These are phyloP conservation scores for Engystomops pustulosus DNA, from an alignment of 2,113 vertebrate genomes.

Conservation along the genomic window DNA sequence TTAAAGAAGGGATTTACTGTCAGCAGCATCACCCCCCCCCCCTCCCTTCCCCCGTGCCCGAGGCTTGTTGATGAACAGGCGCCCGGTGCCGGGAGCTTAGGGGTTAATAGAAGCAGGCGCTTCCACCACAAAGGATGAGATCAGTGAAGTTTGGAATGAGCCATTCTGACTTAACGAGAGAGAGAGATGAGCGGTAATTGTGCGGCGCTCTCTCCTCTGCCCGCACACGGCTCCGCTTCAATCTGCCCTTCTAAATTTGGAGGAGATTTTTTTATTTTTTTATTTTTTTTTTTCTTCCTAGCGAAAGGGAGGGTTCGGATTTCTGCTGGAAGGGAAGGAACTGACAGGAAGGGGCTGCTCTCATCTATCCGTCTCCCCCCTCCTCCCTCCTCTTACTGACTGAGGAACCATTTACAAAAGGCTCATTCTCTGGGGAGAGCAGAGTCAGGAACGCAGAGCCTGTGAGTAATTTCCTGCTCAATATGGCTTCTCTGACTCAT, in stretches of 20 bases:
- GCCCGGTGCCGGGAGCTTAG: not conserved
- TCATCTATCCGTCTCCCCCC: slow-evolving; percentile 69
- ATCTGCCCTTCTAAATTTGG: slow-evolving; percentile 80
- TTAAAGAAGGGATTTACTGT: not conserved
- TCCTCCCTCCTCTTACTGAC: slow-evolving; percentile 74
- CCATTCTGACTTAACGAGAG: slow-evolving; percentile 38
- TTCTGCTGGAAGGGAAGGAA: slow-evolving; percentile 81
- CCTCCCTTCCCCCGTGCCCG: not conserved
- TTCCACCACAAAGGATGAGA: slow-evolving; percentile 32
- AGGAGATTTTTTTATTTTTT: slow-evolving; percentile 61
- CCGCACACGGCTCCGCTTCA: slow-evolving; percentile 76
- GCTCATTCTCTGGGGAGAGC: slow-evolving; percentile 81
- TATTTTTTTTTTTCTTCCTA: slow-evolving; percentile 52
- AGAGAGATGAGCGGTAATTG: slow-evolving; percentile 35
- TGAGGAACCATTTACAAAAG: slow-evolving; percentile 89
- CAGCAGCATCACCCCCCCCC: not conserved
- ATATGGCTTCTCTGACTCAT: slow-evolving; percentile 97
- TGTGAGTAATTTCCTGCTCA: slow-evolving; percentile 99
- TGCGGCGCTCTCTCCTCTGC: slow-evolving; percentile 55
- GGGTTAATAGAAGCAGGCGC: slow-evolving; percentile 37
- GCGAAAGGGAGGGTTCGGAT: slow-evolving; percentile 78
- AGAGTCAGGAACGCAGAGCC: slow-evolving; percentile 83
- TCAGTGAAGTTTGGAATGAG: slow-evolving; percentile 42
- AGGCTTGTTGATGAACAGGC: not conserved
- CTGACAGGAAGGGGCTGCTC: slow-evolving; percentile 82